Base-by-base conservation (phyloP, 2,888 invertebrate genomes). In the Hybos culiciformis region DNA sequence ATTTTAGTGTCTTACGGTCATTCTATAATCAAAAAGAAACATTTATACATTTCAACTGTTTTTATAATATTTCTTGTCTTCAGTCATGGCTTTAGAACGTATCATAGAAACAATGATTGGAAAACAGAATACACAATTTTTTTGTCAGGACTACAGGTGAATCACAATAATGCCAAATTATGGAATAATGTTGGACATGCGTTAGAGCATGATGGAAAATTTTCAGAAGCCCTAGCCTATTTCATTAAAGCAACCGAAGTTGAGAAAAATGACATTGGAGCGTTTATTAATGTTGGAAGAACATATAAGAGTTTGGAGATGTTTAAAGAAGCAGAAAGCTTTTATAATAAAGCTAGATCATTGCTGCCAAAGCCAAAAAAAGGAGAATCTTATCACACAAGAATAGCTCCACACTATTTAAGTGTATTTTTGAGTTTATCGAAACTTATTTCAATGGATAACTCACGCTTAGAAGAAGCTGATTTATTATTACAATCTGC, bases 131-230 rank as follows among this genome's bases (percentile, higher is more conserved):
- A 93, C 62, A 79, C 85, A 18, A 81, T 96, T 58, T 96, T 94
- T 68, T 87, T 86, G 74, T 86, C 93, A 4, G 94, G 93, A 12
- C 70, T 96, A 42, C 74, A 72, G 63, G 75, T 60, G 4, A 93
- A 90, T 61, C 81, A 82, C 53, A 77, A 80, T 50, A 96, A 96
- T 68, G 96, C 96, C 19, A 96, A 96, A 66, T 72, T 96, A 19
- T 96, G 88, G 69, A 96, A 96, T 68, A 96, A 96, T 66, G 93
- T 96, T 3, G 96, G 94, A 0, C 94, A 96, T 66, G 92, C 93
- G 1, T 69, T 96, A 52, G 94, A 96, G 70, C 83, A 74, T 12
- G 75, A 74, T 17, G 71, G 72, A 0, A 70, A 69, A 21, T 79
- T 73, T 54, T 66, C 68, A 2, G 90, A 92, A 61, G 94, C 96